Conservation (phyloP, 2,888 invertebrate genomes). For the Netelia inedita region DNA sequence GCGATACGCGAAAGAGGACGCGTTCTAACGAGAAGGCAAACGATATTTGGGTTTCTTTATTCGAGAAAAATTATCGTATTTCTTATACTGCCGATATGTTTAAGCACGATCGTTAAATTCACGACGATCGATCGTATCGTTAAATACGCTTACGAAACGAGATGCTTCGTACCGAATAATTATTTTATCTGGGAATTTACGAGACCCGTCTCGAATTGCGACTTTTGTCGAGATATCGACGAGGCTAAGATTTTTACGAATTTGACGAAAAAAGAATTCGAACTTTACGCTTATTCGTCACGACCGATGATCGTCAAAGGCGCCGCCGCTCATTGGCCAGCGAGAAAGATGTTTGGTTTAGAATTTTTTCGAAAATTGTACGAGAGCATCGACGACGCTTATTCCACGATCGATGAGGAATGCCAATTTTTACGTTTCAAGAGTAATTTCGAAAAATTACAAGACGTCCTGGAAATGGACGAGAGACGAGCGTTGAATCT, state of each 20-base stretch:
- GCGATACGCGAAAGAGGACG: constrained; percentile 45
- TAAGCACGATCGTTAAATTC: constrained; percentile 74
- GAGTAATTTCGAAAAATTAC: constrained; percentile 91
- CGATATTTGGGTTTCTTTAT: constrained; percentile 37
- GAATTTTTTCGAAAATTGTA: constrained; percentile 90
- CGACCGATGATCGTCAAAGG: constrained; percentile 92
- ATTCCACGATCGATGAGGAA: constrained; percentile 91
- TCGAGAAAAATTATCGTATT: constrained; percentile 68
- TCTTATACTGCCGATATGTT: constrained; percentile 73
- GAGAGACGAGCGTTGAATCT: constrained; percentile 88
- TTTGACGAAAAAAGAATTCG: constrained; percentile 89
- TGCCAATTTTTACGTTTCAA: constrained; percentile 96
- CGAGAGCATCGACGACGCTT: constrained; percentile 89
- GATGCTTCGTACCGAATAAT: constrained; percentile 94
- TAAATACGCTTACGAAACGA: constrained; percentile 81
- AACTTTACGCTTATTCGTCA: constrained; percentile 91
- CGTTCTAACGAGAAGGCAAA: constrained; percentile 54
- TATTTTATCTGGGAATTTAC: constrained; percentile 95
- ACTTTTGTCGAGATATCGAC: constrained; percentile 90
- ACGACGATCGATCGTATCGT: constrained; percentile 74
- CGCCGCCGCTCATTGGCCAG: constrained; percentile 92
- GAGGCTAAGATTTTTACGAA: constrained; percentile 90
- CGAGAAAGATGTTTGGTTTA: constrained; percentile 89
- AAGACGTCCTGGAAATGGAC: constrained; percentile 92
- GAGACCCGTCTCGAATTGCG: constrained; percentile 93